Evolutionary conservation across 2,888 invertebrate genomes (phyloP).

Genomic region (Pollenia labialis): DNA sequence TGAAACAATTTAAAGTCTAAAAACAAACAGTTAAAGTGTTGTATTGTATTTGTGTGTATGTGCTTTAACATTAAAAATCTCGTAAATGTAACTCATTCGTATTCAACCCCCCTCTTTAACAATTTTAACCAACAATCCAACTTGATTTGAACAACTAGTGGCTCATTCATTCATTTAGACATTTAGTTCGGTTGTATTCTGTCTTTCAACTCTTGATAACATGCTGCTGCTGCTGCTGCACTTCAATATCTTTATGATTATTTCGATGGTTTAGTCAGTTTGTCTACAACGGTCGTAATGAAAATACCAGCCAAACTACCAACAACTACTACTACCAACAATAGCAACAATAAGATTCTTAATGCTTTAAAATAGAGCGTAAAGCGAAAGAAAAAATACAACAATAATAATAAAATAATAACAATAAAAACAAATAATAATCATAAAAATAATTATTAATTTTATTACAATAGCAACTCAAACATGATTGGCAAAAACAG

Average conservation of each 20-base stretch:
- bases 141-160: constrained; percentile 68
- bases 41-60: constrained; percentile 23
- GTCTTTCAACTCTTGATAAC: constrained; percentile 58
- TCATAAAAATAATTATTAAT: constrained; percentile 74
- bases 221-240: constrained; percentile 56
- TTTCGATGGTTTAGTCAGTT: constrained; percentile 71
- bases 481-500: constrained; percentile 68
- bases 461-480: constrained; percentile 70
- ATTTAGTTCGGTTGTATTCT: constrained; percentile 49
- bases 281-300: constrained; percentile 72
- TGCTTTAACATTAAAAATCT: constrained; percentile 58
- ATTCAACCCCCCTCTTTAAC: constrained; percentile 41
- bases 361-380: constrained; percentile 51
- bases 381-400: constrained; percentile 19
- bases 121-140: constrained; percentile 39
- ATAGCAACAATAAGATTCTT: constrained; percentile 49
- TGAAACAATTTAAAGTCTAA: constrained; percentile 73
- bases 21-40: constrained; percentile 61
- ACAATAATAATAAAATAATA: constrained; percentile 51
- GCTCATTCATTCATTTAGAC: constrained; percentile 65
- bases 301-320: constrained; percentile 68
- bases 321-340: constrained; percentile 53
- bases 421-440: constrained; percentile 72
- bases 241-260: constrained; percentile 71
- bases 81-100: constrained; percentile 63